These are phyloP conservation scores for Patella depressa DNA, from an alignment of 2,888 invertebrate genomes.

Conservation along the genomic window DNA sequence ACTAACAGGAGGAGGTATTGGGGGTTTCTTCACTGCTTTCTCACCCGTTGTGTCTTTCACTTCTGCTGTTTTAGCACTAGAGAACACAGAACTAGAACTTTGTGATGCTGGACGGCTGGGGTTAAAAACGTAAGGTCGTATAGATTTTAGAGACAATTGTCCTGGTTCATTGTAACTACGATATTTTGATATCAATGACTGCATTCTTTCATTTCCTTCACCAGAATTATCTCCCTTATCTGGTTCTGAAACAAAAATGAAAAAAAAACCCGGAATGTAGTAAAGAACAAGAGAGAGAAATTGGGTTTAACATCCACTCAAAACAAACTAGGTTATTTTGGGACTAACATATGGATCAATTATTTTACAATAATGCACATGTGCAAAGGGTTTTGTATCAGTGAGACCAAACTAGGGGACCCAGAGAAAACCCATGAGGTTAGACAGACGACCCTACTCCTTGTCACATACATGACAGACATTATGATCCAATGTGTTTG, in stretches of 20 bases:
- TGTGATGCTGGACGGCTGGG: constrained; percentile 18
- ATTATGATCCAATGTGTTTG: too few relatives aligned
- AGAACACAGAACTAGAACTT: constrained; percentile 21
- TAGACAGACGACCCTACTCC: too few relatives aligned
- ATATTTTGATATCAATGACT: constrained; percentile 61
- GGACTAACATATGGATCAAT: too few relatives aligned
- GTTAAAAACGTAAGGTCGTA: constrained; percentile 42
- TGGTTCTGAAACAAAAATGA: constrained; percentile 19
- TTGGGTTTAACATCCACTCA: too few relatives aligned
- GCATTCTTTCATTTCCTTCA: constrained; percentile 52
- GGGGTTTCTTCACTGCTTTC: constrained; percentile 45
- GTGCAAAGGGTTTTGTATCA: too few relatives aligned
- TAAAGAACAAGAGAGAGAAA: too few relatives aligned
- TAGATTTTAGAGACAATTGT: constrained; percentile 44
- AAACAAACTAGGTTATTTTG: too few relatives aligned
- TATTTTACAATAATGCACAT: too few relatives aligned
- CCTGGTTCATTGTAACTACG: constrained; percentile 52
- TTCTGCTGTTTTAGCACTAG: constrained; percentile 23
- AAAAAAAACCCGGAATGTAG: not conserved
- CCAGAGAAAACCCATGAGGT: too few relatives aligned
- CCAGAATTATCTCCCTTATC: constrained; percentile 24
- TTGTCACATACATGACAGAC: too few relatives aligned
- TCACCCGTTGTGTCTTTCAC: not conserved
- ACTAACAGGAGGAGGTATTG: constrained; percentile 51
- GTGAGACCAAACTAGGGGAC: too few relatives aligned